Evolutionary conservation across 2,888 invertebrate genomes (phyloP).

Genomic region (Diadegma fenestrale): DNA sequence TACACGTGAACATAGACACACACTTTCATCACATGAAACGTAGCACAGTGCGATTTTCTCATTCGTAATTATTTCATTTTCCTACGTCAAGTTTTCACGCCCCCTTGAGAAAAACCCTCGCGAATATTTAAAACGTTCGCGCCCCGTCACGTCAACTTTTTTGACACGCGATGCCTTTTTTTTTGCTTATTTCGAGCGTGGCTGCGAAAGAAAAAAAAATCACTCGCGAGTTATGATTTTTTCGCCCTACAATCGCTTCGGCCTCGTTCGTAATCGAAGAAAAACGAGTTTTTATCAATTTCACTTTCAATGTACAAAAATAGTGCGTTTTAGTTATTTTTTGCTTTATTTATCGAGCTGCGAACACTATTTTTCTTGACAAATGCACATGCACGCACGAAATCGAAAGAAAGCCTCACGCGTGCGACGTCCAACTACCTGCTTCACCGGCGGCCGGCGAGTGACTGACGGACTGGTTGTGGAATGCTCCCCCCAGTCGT

Average conservation of each 20-base stretch:
- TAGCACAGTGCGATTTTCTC: constrained; percentile 35
- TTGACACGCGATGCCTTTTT: constrained; percentile 58
- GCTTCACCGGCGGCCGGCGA: constrained; percentile 79
- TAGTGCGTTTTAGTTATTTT: not conserved
- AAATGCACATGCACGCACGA: constrained; percentile 13
- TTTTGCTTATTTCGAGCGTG: constrained; percentile 21
- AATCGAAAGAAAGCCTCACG: constrained; percentile 1
- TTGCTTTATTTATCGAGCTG: not conserved
- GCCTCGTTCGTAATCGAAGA: not conserved
- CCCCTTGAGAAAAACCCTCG: constrained; percentile 53
- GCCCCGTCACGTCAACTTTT: constrained; percentile 39
- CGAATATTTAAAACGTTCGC: constrained; percentile 59
- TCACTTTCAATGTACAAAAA: not conserved
- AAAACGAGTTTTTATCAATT: not conserved
- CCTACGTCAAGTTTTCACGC: not conserved
- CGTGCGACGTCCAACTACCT: constrained; percentile 47
- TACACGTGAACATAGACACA: constrained; percentile 72
- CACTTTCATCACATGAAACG: constrained; percentile 62
- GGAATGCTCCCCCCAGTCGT: constrained; percentile 59
- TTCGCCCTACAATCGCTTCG: constrained; percentile 4
- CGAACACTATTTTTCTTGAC: constrained; percentile 22
- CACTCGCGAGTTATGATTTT: constrained; percentile 7
- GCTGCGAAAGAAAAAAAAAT: constrained; percentile 12
- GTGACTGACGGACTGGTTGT: constrained; percentile 74
- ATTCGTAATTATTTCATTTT: constrained; percentile 17